These are phyloP conservation scores for Spongilla lacustris DNA, from an alignment of 37 sponge, comb jelly and placozoan species.

Conservation along the genomic window DNA sequence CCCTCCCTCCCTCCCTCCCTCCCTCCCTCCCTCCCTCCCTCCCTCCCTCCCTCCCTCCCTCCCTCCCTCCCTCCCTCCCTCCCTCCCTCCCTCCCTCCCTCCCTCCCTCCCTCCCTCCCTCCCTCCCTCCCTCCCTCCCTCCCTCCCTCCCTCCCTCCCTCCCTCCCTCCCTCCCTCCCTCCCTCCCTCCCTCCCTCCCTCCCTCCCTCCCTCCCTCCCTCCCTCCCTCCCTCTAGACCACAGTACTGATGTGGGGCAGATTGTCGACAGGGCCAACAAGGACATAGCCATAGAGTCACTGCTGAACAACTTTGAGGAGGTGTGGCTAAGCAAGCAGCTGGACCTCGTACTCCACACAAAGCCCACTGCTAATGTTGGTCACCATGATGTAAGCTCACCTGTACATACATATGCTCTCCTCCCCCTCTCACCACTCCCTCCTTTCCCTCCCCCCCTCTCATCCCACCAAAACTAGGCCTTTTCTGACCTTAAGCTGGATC, in stretches of 20 bases:
- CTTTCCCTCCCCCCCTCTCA: neutral
- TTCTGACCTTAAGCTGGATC: no score
- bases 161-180: neutral
- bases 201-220: neutral
- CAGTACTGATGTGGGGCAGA: slow-evolving; percentile 45
- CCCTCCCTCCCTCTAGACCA: slow-evolving; percentile 35
- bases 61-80: no score
- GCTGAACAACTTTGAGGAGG: slow-evolving; percentile 91
- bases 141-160: neutral
- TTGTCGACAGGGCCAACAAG: slow-evolving; percentile 79
- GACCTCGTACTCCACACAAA: slow-evolving; percentile 48
- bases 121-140: no score
- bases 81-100: no score
- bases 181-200: neutral
- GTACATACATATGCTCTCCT: neutral
- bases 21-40: no score
- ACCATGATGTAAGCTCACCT: slow-evolving; percentile 31
- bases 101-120: no score
- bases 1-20: no score
- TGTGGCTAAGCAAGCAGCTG: slow-evolving; percentile 90
- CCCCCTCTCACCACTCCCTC: slow-evolving; percentile 4
- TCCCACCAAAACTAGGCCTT: no score
- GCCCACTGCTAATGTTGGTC: no score
- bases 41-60: no score
- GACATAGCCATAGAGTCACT: slow-evolving; percentile 88